Percentiles rank a stretch among this genome's conserved stretches.
These are phyloP conservation scores for Vireo griseus DNA, from an alignment of 2,797 vertebrate genomes.

Conservation along the genomic window DNA sequence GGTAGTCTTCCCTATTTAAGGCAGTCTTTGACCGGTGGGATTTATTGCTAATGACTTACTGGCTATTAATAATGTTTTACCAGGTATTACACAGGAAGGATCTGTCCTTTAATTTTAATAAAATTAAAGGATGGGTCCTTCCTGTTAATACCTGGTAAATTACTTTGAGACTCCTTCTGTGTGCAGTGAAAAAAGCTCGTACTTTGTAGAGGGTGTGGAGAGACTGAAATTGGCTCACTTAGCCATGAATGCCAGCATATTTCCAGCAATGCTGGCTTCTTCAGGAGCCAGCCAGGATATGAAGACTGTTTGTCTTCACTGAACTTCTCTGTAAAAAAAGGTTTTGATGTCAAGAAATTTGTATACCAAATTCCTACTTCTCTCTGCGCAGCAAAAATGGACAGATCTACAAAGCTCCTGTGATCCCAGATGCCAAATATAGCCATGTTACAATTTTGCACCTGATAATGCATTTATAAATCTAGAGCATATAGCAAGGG, in stretches of 20 bases:
- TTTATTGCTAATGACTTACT: background rate
- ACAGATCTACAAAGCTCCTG: background rate
- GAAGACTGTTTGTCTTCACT: background rate
- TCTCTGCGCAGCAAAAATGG: background rate
- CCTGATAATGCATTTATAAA: background rate
- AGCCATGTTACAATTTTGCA: background rate
- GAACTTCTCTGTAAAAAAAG: background rate
- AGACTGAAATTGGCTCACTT: background rate
- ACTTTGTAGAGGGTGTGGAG: background rate
- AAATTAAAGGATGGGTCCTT: background rate
- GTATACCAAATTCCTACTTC: background rate
- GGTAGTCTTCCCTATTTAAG: background rate
- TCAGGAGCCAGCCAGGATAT: background rate
- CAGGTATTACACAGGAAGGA: background rate
- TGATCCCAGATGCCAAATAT: background rate
- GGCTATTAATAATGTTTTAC: background rate
- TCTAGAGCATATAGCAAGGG: background rate
- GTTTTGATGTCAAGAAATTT: background rate
- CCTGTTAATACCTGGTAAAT: background rate
- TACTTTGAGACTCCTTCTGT: background rate
- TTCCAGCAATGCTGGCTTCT: background rate
- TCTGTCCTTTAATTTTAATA: background rate
- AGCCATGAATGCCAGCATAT: rapidly evolving
- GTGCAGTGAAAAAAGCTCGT: background rate
- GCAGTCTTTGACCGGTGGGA: background rate